A percentile compares a stretch with the other conserved stretches of the same genome.
These are phyloP conservation scores for Condylura cristata DNA, from an alignment of 2,113 vertebrate genomes.

Conservation along the genomic window DNA sequence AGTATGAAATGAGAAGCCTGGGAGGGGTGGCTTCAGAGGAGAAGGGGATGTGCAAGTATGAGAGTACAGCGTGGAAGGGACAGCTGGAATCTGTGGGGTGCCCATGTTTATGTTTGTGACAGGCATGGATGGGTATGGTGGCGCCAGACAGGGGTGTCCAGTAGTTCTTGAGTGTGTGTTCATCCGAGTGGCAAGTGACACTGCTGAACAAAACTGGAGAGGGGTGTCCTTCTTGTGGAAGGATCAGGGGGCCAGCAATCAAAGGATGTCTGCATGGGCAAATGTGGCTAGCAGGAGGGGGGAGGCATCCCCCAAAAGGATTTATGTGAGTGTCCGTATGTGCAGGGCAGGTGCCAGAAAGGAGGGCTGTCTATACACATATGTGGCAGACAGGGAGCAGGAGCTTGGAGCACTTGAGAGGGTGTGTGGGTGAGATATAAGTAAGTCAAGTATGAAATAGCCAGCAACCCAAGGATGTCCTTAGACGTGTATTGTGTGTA, in stretches of 20 bases:
- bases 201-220: background rate
- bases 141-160: background rate
- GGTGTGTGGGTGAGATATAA: background rate
- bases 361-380: background rate
- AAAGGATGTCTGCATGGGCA: background rate
- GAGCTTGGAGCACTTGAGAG: background rate
- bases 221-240: background rate
- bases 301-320: background rate
- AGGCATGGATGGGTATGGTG: background rate
- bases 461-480: background rate
- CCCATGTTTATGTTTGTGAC: background rate
- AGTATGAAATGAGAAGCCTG: background rate
- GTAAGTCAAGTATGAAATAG: background rate
- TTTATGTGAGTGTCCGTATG: background rate
- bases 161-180: background rate
- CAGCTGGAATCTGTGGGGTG: background rate
- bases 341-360: background rate
- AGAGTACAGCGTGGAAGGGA: background rate
- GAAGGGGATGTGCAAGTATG: background rate
- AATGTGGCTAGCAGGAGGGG: background rate
- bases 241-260: background rate
- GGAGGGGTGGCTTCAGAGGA: background rate
- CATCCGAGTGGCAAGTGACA: background rate
- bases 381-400: background rate
- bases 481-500: background rate